These are phyloP conservation scores for Brachionus plicatilis DNA, from an alignment of 1,140 invertebrate genomes.

Conservation along the genomic window DNA sequence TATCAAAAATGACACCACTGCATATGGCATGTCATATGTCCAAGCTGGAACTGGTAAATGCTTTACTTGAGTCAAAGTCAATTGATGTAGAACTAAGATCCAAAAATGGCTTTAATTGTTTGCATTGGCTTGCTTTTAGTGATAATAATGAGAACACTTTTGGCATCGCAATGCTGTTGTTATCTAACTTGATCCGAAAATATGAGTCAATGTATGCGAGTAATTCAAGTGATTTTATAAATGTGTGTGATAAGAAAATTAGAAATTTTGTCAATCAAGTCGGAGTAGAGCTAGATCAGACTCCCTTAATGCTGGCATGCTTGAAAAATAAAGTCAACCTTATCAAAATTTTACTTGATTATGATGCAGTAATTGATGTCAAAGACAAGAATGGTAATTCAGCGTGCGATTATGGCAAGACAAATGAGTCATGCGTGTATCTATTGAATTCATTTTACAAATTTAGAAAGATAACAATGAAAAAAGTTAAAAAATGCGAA, in stretches of 20 bases:
- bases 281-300: background rate
- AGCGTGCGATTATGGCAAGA: conserved; percentile 17
- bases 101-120: conserved; percentile 29
- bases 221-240: conserved; percentile 3
- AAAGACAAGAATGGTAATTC: conserved; percentile 20
- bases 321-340: conserved; percentile 31
- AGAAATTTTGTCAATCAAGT: conserved; percentile 6
- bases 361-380: background rate
- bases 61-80: background rate
- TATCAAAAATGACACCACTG: background rate
- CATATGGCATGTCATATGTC: conserved; percentile 33
- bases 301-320: conserved; percentile 22
- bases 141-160: conserved; percentile 5
- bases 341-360: conserved; percentile 16
- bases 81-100: conserved; percentile 1
- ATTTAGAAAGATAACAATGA: conserved; percentile 31
- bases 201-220: conserved; percentile 14
- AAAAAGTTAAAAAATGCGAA: background rate
- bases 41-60: background rate
- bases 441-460: background rate
- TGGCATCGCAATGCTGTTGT: background rate
- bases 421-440: conserved; percentile 8
- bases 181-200: background rate
- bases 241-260: background rate
- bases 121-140: conserved; percentile 22